Percentiles rank a stretch among this genome's conserved stretches.
Evolutionary conservation across 2,113 vertebrate species (phyloP).

Genomic region (Panthera uncia): DNA sequence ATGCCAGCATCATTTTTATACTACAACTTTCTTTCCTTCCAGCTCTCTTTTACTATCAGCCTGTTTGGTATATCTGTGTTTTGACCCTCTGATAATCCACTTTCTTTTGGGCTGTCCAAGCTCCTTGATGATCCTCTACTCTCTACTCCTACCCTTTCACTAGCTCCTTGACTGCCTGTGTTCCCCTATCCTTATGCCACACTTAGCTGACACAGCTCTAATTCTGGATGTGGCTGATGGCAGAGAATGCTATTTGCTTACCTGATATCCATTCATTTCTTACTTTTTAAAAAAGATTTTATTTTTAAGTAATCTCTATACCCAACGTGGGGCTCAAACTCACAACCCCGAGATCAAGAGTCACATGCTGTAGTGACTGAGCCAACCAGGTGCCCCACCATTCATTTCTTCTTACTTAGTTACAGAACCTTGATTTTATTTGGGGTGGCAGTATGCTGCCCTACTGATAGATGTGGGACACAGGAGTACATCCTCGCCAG

Average conservation of each 20-base stretch:
- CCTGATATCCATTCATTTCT: neutral
- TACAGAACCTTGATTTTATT: neutral
- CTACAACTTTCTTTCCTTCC: neutral
- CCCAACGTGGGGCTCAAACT: too few relatives aligned
- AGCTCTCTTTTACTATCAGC: neutral
- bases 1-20: neutral
- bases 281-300: too few relatives aligned
- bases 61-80: neutral
- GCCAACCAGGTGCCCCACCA: too few relatives aligned
- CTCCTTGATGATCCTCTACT: neutral
- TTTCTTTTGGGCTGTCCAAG: neutral
- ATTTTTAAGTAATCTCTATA: too few relatives aligned
- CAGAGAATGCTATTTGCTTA: neutral
- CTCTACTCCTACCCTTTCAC: neutral
- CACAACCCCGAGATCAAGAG: too few relatives aligned
- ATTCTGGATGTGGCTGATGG: neutral
- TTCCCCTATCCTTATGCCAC: neutral
- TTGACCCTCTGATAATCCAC: neutral
- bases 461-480: neutral
- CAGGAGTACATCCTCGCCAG: neutral
- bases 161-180: neutral
- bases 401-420: neutral
- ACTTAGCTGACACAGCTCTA: neutral
- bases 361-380: too few relatives aligned
- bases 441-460: neutral